Evolutionary conservation across 2,888 invertebrate species (phyloP), one percentile per base, ranked within the genome.

Genomic region (Tupiocoris notatus): DNA sequence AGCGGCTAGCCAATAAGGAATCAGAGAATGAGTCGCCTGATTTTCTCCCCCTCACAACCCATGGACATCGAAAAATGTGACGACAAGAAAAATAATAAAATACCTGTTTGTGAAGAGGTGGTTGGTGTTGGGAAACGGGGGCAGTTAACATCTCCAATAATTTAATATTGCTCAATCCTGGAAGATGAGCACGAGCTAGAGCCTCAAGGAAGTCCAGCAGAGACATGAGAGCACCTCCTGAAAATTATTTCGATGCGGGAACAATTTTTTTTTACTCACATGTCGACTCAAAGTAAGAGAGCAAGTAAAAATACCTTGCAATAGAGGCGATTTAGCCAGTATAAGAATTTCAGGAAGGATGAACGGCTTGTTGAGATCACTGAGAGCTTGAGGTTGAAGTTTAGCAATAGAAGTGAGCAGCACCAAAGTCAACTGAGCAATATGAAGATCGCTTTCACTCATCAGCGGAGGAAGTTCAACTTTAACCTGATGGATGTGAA

Each of bases 381-480:
- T 88, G 80, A 95, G 86, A 65, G 95, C 93, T 80, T 89, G 88
- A 7, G 94, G 92, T 83, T 94, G 92, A 62, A 91, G 87, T 79
- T 88, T 87, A 70, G 94, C 94, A 58, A 94, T 91, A 71, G 93
- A 91, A 79, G 94, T 94, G 74, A 96, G 87, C 70, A 96, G 86
- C 74, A 91, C 89, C 78, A 96, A 86, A 22, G 95, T 94, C 82
- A 94, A 89, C 86, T 98, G 98, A 65, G 98, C 96, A 81, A 99
- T 96, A 85, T 98, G 97, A 79, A 99, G 87, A 86, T 99, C 99
- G 61, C 93, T 89, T 85, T 99, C 99, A 82, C 91, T 93, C 79
- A 99, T 88, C 70, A 99, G 86, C 12, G 95, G 91, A 9, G 96
- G 95, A 81, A 98, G 88, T 85, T 98, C 98, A 75, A 90, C 88